Percentiles rank a stretch among this genome's conserved stretches.
Conservation (phyloP, 1,140 invertebrate species). For the Galendromus occidentalis region DNA sequence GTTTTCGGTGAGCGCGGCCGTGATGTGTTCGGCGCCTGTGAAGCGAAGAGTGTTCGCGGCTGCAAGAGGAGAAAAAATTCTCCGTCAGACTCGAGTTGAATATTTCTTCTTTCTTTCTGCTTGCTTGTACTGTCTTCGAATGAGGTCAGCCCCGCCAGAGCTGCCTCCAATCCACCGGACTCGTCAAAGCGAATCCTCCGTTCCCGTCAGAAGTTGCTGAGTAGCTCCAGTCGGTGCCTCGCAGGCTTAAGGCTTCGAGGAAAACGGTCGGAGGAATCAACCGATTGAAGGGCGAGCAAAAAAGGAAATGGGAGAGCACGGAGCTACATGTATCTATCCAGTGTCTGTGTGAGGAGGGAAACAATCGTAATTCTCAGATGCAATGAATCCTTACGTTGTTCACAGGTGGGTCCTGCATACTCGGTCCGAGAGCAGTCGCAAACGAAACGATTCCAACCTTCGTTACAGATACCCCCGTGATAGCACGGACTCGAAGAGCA, state of each 20-base stretch:
- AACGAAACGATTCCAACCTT: conserved; percentile 88
- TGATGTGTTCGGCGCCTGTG: conserved; percentile 68
- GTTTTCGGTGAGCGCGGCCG: conserved; percentile 52
- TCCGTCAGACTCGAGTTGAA: background rate
- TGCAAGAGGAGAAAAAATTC: conserved; percentile 27
- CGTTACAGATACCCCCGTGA: conserved; percentile 65
- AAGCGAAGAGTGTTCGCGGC: conserved; percentile 68
- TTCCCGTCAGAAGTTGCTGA: too few relatives aligned
- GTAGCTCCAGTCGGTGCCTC: too few relatives aligned
- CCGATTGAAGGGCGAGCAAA: too few relatives aligned
- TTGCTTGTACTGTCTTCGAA: too few relatives aligned
- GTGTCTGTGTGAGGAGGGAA: background rate
- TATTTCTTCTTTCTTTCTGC: background rate
- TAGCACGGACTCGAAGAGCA: conserved; percentile 69
- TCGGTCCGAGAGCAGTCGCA: conserved; percentile 81
- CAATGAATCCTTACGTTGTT: conserved; percentile 40
- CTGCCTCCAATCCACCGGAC: too few relatives aligned
- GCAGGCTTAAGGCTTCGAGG: too few relatives aligned
- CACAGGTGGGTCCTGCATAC: conserved; percentile 76
- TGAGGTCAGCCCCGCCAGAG: too few relatives aligned
- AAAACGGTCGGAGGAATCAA: too few relatives aligned
- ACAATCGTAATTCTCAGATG: background rate
- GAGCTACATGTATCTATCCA: too few relatives aligned
- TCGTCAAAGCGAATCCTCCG: too few relatives aligned
- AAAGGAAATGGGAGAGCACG: too few relatives aligned